Evolutionary conservation across 2,888 invertebrate genomes (phyloP).

Genomic region (Tortrix viridana): DNA sequence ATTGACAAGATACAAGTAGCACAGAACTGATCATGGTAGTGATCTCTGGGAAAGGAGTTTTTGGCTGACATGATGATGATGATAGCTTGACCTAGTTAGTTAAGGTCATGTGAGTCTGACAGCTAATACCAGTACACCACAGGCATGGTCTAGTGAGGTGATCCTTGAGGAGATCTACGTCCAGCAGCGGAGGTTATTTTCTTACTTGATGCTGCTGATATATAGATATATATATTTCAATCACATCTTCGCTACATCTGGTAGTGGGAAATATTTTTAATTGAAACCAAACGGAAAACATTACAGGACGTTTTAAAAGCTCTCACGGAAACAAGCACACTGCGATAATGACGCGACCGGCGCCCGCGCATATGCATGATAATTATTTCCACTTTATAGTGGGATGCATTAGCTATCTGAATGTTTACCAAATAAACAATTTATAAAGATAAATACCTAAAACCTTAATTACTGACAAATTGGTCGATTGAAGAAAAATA

Average conservation of each 20-base stretch:
- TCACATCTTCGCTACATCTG: neutral
- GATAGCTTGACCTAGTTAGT: too few relatives aligned
- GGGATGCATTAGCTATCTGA: constrained; percentile 44
- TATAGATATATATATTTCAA: too few relatives aligned
- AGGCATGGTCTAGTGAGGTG: too few relatives aligned
- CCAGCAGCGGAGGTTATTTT: too few relatives aligned
- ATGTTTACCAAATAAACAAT: constrained; percentile 59
- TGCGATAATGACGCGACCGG: constrained; percentile 19
- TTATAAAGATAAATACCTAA: constrained; percentile 60
- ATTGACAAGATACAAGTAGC: too few relatives aligned
- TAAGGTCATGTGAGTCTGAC: too few relatives aligned
- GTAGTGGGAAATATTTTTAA: neutral
- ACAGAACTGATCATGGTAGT: too few relatives aligned
- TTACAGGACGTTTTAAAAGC: constrained; percentile 9
- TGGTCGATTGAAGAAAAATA: constrained; percentile 55
- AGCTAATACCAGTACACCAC: too few relatives aligned
- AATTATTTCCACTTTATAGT: constrained; percentile 39
- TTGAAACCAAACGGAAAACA: constrained; percentile 8
- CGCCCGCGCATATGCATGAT: constrained; percentile 23
- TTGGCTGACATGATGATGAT: too few relatives aligned
- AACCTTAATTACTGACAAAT: constrained; percentile 71
- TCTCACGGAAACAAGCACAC: constrained; percentile 34
- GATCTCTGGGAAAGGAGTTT: too few relatives aligned
- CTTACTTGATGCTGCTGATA: too few relatives aligned
- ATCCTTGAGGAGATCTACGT: too few relatives aligned